Evolutionary conservation across 2,113 vertebrate species (phyloP).

Genomic region (Hiodon alosoides): DNA sequence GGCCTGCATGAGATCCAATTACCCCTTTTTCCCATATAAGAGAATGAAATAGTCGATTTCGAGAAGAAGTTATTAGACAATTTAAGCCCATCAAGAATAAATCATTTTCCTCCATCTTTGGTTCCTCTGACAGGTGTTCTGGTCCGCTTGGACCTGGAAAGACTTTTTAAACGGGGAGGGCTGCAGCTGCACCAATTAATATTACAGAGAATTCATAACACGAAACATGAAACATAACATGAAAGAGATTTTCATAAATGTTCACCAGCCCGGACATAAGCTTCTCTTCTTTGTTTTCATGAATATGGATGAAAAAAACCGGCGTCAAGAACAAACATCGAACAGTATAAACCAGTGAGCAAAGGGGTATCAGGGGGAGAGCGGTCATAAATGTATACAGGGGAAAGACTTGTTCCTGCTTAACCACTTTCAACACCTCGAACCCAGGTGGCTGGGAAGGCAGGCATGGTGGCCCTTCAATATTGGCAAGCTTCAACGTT

Average conservation of each 20-base stretch:
- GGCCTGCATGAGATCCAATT: too few relatives aligned
- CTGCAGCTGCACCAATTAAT: slow-evolving; percentile 40
- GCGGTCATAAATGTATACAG: too few relatives aligned
- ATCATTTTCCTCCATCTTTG: slow-evolving; percentile 25
- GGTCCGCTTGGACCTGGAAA: slow-evolving; percentile 12
- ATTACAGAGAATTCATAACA: slow-evolving; percentile 44
- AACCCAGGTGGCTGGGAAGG: too few relatives aligned
- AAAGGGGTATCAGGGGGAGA: too few relatives aligned
- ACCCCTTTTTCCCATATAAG: too few relatives aligned
- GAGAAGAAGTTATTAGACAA: too few relatives aligned
- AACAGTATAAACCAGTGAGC: slow-evolving; percentile 11
- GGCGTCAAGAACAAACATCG: slow-evolving; percentile 37
- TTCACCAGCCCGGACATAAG: slow-evolving; percentile 41
- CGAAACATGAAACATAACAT: too few relatives aligned
- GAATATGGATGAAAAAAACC: slow-evolving; percentile 41
- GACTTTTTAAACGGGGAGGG: slow-evolving; percentile 25
- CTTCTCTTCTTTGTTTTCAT: slow-evolving; percentile 37
- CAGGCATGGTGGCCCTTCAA: too few relatives aligned
- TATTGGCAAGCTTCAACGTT: too few relatives aligned
- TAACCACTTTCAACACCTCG: too few relatives aligned
- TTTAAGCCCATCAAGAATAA: slow-evolving; percentile 25
- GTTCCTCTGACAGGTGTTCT: slow-evolving; percentile 35
- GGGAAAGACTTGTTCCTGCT: too few relatives aligned
- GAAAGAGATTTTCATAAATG: slow-evolving; percentile 44
- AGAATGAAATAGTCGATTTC: too few relatives aligned